A percentile compares a stretch with the other conserved stretches of the same genome.
Conservation (phyloP, 2,797 vertebrate species). For the Numenius phaeopus region DNA sequence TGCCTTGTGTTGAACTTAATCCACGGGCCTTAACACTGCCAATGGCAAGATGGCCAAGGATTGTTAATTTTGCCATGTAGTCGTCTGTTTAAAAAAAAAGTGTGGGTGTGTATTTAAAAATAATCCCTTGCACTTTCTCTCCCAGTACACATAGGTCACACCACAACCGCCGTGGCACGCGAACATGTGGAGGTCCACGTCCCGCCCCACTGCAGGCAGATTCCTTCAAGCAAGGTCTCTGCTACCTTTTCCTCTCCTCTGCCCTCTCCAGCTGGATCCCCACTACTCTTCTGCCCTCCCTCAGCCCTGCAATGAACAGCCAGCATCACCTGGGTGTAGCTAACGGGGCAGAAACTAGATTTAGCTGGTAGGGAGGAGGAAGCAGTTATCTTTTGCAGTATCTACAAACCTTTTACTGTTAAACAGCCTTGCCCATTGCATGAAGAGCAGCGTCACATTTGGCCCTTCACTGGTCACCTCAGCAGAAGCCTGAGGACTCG, state of each 20-base stretch:
- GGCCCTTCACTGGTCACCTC: not conserved
- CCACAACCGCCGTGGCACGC: not conserved
- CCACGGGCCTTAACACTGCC: not conserved
- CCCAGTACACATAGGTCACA: not conserved
- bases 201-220: not conserved
- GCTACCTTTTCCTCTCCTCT: not conserved
- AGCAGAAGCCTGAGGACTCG: not conserved
- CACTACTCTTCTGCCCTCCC: not conserved
- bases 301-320: not conserved
- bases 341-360: not conserved
- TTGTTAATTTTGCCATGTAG: not conserved
- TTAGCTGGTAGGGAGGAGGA: not conserved
- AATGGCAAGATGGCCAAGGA: not conserved
- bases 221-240: not conserved
- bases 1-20: not conserved
- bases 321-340: not conserved
- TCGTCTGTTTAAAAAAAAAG: not conserved
- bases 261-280: not conserved
- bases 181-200: rapidly evolving
- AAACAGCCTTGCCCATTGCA: not conserved
- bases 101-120: not conserved
- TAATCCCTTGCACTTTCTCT: not conserved
- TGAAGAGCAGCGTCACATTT: rapidly evolving
- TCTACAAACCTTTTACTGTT: not conserved
- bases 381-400: not conserved